A percentile compares a stretch with the other conserved stretches of the same genome.
These are phyloP conservation scores for Sinonovacula constricta DNA, from an alignment of 1,140 invertebrate species.

Conservation along the genomic window DNA sequence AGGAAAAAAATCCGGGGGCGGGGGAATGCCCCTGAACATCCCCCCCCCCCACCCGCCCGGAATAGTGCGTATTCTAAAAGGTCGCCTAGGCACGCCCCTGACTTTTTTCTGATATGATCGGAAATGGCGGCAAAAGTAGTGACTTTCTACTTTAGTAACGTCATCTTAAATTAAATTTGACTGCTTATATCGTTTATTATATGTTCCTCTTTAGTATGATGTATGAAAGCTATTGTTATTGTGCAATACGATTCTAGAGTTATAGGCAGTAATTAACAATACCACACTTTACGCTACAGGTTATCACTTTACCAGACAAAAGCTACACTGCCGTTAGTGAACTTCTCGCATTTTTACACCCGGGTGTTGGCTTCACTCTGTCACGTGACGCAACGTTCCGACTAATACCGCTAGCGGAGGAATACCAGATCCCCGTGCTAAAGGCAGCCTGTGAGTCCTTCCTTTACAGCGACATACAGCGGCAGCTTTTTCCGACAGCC, in stretches of 20 bases:
- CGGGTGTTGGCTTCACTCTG: constrained; percentile 25
- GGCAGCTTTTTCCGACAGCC: not conserved
- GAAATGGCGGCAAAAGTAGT: not conserved
- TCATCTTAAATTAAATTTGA: not conserved
- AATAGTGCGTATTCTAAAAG: too few species aligned
- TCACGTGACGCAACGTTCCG: constrained; percentile 20
- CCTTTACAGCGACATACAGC: constrained; percentile 12
- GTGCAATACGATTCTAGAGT: not conserved
- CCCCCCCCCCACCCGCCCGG: too few species aligned
- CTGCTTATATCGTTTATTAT: not conserved
- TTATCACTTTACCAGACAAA: constrained; percentile 27
- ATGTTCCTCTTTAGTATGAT: too few species aligned
- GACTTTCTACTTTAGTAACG: not conserved
- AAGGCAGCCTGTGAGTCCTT: constrained; percentile 28
- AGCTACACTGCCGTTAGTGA: constrained; percentile 17
- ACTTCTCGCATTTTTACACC: constrained; percentile 31
- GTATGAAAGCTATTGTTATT: too few species aligned
- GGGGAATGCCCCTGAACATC: too few species aligned
- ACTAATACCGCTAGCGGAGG: constrained; percentile 24
- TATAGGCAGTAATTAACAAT: not conserved
- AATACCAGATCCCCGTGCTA: constrained; percentile 27
- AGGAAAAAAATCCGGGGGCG: too few species aligned
- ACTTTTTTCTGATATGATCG: too few species aligned
- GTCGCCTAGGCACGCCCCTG: too few species aligned
- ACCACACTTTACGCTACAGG: not conserved